Conservation (phyloP, 1,140 invertebrate genomes). For the Drosophila nigrodunni region DNA sequence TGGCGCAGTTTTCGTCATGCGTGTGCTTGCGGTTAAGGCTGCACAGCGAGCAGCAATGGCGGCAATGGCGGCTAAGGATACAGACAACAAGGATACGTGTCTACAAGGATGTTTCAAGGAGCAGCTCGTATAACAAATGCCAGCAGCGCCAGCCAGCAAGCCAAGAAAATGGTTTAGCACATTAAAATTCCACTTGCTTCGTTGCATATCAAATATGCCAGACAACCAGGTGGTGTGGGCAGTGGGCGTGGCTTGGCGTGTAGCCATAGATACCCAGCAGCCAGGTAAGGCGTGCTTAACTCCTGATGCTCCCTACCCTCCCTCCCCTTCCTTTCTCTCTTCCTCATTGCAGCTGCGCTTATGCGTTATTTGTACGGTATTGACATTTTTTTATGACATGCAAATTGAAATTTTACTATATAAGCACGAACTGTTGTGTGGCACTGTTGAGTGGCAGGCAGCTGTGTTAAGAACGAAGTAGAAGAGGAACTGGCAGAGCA, state of each 20-base stretch:
- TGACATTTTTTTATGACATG: slow-evolving; percentile 81
- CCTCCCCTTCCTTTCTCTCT: slow-evolving; percentile 1
- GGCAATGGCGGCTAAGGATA: slow-evolving; percentile 22
- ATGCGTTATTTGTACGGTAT: slow-evolving; percentile 70
- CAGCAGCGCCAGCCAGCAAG: slow-evolving; percentile 35
- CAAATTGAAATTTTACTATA: slow-evolving; percentile 81
- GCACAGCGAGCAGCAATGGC: slow-evolving; percentile 17
- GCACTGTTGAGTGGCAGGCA: slow-evolving; percentile 35
- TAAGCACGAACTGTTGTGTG: slow-evolving; percentile 54
- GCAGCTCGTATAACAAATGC: slow-evolving; percentile 34
- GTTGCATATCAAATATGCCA: slow-evolving; percentile 80
- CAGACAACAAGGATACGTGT: neutral
- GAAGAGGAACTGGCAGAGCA: too few species aligned
- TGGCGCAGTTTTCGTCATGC: slow-evolving; percentile 18
- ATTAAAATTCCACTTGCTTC: slow-evolving; percentile 82
- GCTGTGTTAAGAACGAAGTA: neutral
- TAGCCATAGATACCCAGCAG: slow-evolving; percentile 14
- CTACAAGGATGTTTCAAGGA: neutral
- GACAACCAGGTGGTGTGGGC: slow-evolving; percentile 30
- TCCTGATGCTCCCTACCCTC: slow-evolving; percentile 40
- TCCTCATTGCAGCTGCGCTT: slow-evolving; percentile 46
- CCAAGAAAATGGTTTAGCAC: slow-evolving; percentile 79
- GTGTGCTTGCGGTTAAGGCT: slow-evolving; percentile 52
- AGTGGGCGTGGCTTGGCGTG: neutral
- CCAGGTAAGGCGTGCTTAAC: slow-evolving; percentile 55